Conservation (phyloP, 1,140 invertebrate species). For the Bombus polaris region DNA sequence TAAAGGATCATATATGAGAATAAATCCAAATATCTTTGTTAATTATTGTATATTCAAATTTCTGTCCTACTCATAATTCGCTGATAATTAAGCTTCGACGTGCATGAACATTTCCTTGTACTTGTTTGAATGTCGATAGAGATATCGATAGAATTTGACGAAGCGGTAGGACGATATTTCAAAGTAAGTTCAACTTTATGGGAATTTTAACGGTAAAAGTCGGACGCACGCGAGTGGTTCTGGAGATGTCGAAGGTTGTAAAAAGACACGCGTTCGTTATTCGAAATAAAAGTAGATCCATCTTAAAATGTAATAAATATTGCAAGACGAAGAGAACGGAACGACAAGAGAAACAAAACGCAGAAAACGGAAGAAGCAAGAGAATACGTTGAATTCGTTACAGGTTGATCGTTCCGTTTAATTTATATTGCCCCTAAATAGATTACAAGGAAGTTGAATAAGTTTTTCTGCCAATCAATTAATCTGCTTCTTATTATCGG, state of each 20-base stretch:
- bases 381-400: background rate
- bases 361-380: no score
- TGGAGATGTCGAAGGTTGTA: background rate
- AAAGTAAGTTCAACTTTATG: no score
- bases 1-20: no score
- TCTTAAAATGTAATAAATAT: background rate
- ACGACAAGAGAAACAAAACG: background rate
- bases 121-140: no score
- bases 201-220: background rate
- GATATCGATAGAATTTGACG: background rate
- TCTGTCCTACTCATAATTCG: no score
- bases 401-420: background rate
- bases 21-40: no score
- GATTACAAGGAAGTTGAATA: background rate
- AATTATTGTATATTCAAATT: no score
- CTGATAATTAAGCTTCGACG: no score
- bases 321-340: background rate
- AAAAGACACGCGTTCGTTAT: background rate
- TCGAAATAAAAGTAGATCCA: background rate
- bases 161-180: background rate
- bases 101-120: no score
- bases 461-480: slow-evolving; percentile 3
- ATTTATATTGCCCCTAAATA: background rate
- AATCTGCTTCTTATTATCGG: background rate
- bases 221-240: background rate